Evolutionary conservation across 2,888 invertebrate genomes (phyloP).

Genomic region (Eucera pruinosa): DNA sequence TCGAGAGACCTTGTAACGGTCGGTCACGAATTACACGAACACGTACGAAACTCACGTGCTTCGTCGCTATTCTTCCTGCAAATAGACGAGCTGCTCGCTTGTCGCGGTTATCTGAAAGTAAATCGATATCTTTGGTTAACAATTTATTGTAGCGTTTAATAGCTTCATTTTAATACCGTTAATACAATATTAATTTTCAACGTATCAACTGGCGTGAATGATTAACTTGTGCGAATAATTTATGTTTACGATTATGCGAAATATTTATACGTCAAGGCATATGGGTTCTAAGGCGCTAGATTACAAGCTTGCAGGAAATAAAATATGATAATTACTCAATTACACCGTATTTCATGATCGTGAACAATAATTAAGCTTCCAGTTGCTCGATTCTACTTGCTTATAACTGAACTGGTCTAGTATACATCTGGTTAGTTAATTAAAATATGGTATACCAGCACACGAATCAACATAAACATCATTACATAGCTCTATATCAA

Average conservation of each 20-base stretch:
- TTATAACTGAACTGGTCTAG: background rate
- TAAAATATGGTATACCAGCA: background rate
- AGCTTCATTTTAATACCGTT: background rate
- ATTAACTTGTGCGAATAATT: background rate
- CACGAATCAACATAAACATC: too few species aligned
- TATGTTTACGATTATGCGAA: background rate
- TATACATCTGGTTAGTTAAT: background rate
- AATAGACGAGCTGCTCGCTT: background rate
- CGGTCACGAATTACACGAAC: constrained; percentile 65
- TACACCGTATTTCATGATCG: background rate
- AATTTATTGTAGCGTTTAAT: background rate
- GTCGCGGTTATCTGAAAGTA: background rate
- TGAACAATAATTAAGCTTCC: constrained; percentile 19
- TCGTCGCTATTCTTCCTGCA: background rate
- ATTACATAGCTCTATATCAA: background rate
- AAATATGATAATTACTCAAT: constrained; percentile 9
- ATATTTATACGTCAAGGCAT: background rate
- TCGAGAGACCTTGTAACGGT: constrained; percentile 70
- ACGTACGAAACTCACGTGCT: constrained; percentile 33
- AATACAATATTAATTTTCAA: background rate
- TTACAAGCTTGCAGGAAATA: background rate
- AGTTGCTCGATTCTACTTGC: background rate
- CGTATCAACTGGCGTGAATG: too few species aligned
- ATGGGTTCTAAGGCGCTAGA: background rate
- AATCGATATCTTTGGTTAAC: background rate